These are phyloP conservation scores for Lordiphosa andalusiaca DNA, from an alignment of 2,888 invertebrate species.

Conservation along the genomic window DNA sequence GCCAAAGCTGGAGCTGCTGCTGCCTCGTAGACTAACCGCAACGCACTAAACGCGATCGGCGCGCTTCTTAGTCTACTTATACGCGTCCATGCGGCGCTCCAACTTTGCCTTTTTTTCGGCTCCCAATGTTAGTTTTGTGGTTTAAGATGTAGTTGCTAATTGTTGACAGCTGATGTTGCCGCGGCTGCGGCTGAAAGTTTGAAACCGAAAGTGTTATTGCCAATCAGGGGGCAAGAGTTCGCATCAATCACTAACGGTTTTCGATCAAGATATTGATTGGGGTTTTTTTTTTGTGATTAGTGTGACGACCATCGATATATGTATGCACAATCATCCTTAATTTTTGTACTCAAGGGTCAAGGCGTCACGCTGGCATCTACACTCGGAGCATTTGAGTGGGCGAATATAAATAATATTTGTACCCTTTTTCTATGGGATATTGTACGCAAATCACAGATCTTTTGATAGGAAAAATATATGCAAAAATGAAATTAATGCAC, in stretches of 20 bases:
- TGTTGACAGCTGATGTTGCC: conserved; percentile 11
- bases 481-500: no score
- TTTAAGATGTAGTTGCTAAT: conserved; percentile 36
- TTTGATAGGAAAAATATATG: no score
- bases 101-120: conserved; percentile 10
- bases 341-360: no score
- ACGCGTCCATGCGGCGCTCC: conserved; percentile 24
- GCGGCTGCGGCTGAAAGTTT: conserved; percentile 1
- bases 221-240: conserved; percentile 56
- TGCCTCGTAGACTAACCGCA: conserved; percentile 59
- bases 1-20: conserved; percentile 27
- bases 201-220: conserved; percentile 60
- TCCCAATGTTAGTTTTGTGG: conserved; percentile 27
- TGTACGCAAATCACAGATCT: no score
- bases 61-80: conserved; percentile 70
- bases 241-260: conserved; percentile 33
- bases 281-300: no score
- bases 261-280: conserved; percentile 3
- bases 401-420: no score
- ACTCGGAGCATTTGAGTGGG: no score
- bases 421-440: no score
- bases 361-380: no score
- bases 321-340: no score
- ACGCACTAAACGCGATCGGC: conserved; percentile 68
- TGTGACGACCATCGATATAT: no score